These are phyloP conservation scores for Lutjanus erythropterus DNA, from an alignment of 2,113 vertebrate species.

Conservation along the genomic window DNA sequence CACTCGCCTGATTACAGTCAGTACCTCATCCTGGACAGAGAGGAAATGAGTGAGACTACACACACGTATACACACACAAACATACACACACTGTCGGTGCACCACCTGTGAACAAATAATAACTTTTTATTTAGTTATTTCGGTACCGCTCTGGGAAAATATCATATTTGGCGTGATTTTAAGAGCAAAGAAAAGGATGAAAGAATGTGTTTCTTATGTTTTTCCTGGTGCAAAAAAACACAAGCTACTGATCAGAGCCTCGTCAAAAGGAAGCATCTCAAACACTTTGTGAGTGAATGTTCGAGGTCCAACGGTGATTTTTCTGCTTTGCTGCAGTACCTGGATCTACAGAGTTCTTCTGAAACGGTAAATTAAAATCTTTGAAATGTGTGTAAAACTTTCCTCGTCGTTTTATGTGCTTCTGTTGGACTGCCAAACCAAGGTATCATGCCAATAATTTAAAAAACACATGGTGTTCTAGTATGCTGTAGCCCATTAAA, in stretches of 20 bases:
- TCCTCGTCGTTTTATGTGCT: neutral
- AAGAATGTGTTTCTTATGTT: neutral
- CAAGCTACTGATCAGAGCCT: too few relatives aligned
- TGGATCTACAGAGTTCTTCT: neutral
- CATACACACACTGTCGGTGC: neutral
- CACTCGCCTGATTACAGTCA: conserved; percentile 97
- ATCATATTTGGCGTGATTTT: neutral
- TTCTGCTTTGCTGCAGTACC: neutral
- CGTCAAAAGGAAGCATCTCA: neutral
- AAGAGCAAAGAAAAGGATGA: neutral
- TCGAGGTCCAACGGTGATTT: neutral
- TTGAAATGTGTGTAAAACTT: neutral
- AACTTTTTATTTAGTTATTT: neutral
- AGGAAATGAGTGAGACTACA: conserved; percentile 66
- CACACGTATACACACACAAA: neutral
- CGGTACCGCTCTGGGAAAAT: neutral
- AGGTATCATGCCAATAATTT: neutral
- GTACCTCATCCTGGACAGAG: conserved; percentile 92
- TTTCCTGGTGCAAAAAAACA: neutral
- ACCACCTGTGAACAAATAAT: neutral
- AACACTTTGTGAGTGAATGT: neutral
- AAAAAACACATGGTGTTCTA: neutral
- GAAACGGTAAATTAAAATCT: neutral
- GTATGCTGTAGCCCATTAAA: neutral
- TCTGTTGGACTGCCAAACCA: neutral